phyloP scores from a whole-genome alignment of 2,888 invertebrate species.

The Drosophila borborema region DNA sequence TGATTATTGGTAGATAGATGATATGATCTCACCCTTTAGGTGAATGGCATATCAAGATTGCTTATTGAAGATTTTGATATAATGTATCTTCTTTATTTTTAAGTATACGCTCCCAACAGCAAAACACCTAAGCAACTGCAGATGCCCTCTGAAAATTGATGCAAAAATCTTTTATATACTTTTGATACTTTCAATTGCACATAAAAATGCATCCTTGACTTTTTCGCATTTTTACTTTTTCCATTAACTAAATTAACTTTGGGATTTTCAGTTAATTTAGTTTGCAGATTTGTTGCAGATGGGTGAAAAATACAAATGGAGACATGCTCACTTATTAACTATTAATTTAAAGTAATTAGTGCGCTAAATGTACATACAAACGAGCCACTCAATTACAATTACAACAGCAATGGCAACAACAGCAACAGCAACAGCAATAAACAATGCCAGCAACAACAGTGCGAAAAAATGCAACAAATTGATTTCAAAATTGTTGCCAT shows the following conservation, averaged over 20 bases:
- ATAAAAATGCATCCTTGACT: neutral
- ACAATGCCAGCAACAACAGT: slow-evolving; percentile 14
- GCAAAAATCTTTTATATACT: too few species aligned
- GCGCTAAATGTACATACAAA: slow-evolving; percentile 40
- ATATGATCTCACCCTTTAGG: too few species aligned
- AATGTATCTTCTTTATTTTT: too few species aligned
- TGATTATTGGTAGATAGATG: too few species aligned
- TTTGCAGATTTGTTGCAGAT: slow-evolving; percentile 27
- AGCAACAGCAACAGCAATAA: slow-evolving; percentile 22
- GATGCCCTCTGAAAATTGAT: too few species aligned
- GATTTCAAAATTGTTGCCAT: slow-evolving; percentile 70
- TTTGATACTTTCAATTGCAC: too few species aligned
- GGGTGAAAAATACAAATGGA: slow-evolving; percentile 38
- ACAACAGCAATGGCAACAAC: slow-evolving; percentile 24
- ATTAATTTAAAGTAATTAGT: slow-evolving; percentile 69
- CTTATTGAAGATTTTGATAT: too few species aligned
- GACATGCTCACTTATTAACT: slow-evolving; percentile 49
- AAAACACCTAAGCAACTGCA: too few species aligned
- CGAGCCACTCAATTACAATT: slow-evolving; percentile 25
- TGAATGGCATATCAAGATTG: too few species aligned
- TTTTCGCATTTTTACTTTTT: neutral
- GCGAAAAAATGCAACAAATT: slow-evolving; percentile 55
- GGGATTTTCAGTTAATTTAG: slow-evolving; percentile 6
- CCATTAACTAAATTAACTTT: neutral
- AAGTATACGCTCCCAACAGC: too few species aligned